Conservation (phyloP, 2,888 invertebrate species). For the Lysandra bellargus region DNA sequence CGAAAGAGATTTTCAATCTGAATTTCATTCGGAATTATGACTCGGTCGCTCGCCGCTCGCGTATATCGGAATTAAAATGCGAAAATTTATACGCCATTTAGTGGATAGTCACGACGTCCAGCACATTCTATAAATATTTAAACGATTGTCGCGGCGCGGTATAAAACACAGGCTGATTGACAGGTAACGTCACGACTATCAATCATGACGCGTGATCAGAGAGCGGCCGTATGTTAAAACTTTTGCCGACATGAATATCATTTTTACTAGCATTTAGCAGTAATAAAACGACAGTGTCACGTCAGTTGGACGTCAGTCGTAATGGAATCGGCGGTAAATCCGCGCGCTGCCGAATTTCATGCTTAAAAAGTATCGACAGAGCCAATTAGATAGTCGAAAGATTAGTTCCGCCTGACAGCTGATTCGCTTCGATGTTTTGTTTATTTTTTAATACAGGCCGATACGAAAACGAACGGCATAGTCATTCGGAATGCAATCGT, state of each 20-base stretch:
- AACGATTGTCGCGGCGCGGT: constrained; percentile 63
- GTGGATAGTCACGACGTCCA: constrained; percentile 57
- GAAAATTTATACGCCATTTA: constrained; percentile 61
- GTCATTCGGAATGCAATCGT: constrained; percentile 58
- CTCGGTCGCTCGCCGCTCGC: constrained; percentile 46
- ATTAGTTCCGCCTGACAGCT: constrained; percentile 52
- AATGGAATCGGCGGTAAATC: constrained; percentile 60
- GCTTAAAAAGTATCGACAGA: constrained; percentile 50
- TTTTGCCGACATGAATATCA: constrained; percentile 41
- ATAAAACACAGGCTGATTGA: constrained; percentile 66
- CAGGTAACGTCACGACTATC: constrained; percentile 68
- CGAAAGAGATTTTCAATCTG: constrained; percentile 60
- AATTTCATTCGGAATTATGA: constrained; percentile 54
- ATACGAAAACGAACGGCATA: constrained; percentile 49
- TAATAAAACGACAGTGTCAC: constrained; percentile 23
- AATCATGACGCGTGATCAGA: constrained; percentile 66
- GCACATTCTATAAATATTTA: constrained; percentile 75
- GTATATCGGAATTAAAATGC: constrained; percentile 65
- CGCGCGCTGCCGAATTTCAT: constrained; percentile 60
- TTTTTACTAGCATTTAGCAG: constrained; percentile 14
- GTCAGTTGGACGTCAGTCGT: constrained; percentile 49
- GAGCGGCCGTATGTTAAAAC: constrained; percentile 42
- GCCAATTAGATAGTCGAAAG: constrained; percentile 46
- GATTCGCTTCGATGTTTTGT: constrained; percentile 45
- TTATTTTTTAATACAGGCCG: constrained; percentile 45